These are phyloP conservation scores for Calephelis nemesis DNA, from an alignment of 1,140 invertebrate genomes.

Conservation along the genomic window DNA sequence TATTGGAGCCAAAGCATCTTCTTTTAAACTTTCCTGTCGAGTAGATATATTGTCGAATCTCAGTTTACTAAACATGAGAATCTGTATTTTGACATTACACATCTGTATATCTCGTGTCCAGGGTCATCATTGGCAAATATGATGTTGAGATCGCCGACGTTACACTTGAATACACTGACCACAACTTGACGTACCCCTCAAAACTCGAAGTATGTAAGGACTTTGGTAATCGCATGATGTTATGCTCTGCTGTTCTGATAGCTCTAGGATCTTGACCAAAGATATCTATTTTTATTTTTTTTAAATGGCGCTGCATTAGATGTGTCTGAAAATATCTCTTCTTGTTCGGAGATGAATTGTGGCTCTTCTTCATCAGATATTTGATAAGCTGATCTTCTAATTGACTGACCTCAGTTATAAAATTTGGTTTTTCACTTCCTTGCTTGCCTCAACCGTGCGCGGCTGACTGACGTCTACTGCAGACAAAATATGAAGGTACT, in stretches of 20 bases:
- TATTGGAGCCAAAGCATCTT: neutral
- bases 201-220: neutral
- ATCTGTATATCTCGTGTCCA: neutral
- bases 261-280: slow-evolving; percentile 1
- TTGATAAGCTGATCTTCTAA: neutral
- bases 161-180: neutral
- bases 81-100: slow-evolving; percentile 1
- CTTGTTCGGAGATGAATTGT: neutral
- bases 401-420: neutral
- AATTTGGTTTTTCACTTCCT: neutral
- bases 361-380: slow-evolving; percentile 5
- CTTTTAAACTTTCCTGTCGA: neutral
- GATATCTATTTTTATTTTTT: neutral
- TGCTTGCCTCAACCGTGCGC: too few species aligned
- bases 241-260: neutral
- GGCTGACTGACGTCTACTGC: too few species aligned
- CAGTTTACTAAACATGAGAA: slow-evolving; percentile 10
- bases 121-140: neutral
- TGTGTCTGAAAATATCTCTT: neutral
- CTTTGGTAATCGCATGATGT: neutral
- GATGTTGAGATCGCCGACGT: too few species aligned
- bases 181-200: neutral
- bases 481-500: too few species aligned
- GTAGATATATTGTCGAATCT: slow-evolving; percentile 8
- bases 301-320: neutral